A percentile compares a stretch with the other conserved stretches of the same genome.
phyloP scores from a whole-genome alignment of 2,888 invertebrate genomes.

The Lysandra bellargus region DNA sequence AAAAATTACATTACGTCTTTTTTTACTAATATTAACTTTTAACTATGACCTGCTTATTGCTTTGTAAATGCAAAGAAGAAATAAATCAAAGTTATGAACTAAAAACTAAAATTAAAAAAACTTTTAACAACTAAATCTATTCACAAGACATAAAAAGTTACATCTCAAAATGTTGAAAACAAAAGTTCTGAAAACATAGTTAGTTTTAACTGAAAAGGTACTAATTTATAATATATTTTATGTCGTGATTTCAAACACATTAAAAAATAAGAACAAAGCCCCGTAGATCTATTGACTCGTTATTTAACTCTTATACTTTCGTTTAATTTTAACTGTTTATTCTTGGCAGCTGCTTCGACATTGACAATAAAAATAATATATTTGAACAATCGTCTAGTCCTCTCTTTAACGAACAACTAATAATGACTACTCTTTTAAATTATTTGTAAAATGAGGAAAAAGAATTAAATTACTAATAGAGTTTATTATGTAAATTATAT shows the following conservation, averaged over 20 bases:
- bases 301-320: neutral
- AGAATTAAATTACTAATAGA: too few species aligned
- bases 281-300: neutral
- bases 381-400: constrained; percentile 2
- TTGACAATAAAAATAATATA: constrained; percentile 29
- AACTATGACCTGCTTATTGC: too few species aligned
- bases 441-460: too few species aligned
- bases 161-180: too few species aligned
- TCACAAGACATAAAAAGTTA: too few species aligned
- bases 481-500: too few species aligned
- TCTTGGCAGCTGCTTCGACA: constrained; percentile 11
- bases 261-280: too few species aligned
- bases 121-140: neutral
- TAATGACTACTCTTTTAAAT: neutral
- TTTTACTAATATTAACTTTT: too few species aligned
- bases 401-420: neutral
- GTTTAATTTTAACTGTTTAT: constrained; percentile 1
- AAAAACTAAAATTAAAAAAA: neutral
- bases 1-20: neutral
- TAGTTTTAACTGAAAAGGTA: neutral
- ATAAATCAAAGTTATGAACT: too few species aligned
- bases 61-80: too few species aligned
- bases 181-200: too few species aligned
- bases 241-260: neutral
- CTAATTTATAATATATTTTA: neutral